Base-by-base conservation (phyloP, 1,140 invertebrate genomes). In the Ips nitidus region DNA sequence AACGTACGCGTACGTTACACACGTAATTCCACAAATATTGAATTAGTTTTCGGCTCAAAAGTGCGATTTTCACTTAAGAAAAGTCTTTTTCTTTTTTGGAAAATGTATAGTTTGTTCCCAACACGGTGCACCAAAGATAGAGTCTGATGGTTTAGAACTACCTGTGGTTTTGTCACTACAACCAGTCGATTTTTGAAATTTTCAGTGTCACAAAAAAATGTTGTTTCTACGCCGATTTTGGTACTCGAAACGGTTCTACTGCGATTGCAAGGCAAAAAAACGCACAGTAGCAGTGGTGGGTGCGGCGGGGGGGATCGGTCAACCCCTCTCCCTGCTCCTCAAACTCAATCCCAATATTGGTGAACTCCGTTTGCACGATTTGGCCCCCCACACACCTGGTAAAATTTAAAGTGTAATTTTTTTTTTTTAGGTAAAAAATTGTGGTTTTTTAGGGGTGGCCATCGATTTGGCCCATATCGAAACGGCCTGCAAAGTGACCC, bases 401-500 rank as follows among this genome's bases (percentile, higher is more conserved):
- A 56, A 63, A 8, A 45, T 43, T 55, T 4, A 55, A 37, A 55
- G 2, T 3, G 8, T 55, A 56, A 38, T 6, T 37, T 38, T 8
- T n/a, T 37, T n/a, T 38, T 56, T 56, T 22, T 56, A 37, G 2
- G 36, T 37, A 36, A 55, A 55, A 7, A 55, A 22, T 22, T 22
- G 22, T 22, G 22, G 36, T 40, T 37, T 58, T 50, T 91, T 92
- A 66, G 97, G 97, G 72, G 96, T 99, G 37, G 95, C 94, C 60
- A 93, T 94, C 68, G 97, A 99, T 86, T 85, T 99, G 8, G 97
- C 94, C 22, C 97, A 99, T 82, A 98, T 98, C 76, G 91, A 98
- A 75, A 94, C 94, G 7, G 84, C 85, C 36, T 88, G 93, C 69
- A 88, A 90, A 80, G 94, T 98, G 45, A 88, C 84, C 55, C 94